These are phyloP conservation scores for Colostygia pectinataria DNA, from an alignment of 2,888 invertebrate genomes.

Conservation along the genomic window DNA sequence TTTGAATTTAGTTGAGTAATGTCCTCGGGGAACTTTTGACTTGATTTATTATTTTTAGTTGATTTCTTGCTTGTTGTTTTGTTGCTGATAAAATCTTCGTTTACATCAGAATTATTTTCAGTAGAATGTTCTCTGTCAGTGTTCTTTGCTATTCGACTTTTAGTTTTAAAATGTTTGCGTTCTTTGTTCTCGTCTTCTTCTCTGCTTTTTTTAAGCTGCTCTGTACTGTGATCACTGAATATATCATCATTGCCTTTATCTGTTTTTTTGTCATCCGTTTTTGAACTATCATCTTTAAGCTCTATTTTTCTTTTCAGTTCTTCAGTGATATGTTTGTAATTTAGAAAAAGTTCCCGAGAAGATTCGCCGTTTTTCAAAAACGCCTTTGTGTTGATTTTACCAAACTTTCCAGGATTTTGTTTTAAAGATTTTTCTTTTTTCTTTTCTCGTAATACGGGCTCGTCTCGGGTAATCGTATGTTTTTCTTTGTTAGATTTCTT, in stretches of 20 bases:
- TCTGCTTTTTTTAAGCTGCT: slow-evolving; percentile 6
- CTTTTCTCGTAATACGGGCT: not conserved
- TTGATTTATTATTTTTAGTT: not conserved
- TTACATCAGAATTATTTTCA: not conserved
- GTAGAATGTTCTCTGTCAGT: not conserved
- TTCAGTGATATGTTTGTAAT: slow-evolving; percentile 38
- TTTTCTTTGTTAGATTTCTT: slow-evolving; percentile 18
- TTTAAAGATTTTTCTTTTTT: not conserved
- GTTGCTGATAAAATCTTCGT: slow-evolving; percentile 2
- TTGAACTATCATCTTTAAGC: not conserved
- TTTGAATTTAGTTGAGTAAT: not conserved
- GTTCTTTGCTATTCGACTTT: not conserved
- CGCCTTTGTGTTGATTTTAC: slow-evolving; percentile 24
- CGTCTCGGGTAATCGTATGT: slow-evolving; percentile 2
- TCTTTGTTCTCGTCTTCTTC: slow-evolving; percentile 3
- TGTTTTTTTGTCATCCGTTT: slow-evolving; percentile 2
- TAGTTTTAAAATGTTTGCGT: not conserved
- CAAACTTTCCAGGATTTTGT: slow-evolving; percentile 7
- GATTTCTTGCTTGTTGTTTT: not conserved
- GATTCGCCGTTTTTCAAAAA: slow-evolving; percentile 26
- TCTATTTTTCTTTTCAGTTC: slow-evolving; percentile 13
- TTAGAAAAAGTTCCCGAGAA: slow-evolving; percentile 34
- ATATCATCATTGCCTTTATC: not conserved
- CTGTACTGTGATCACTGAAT: slow-evolving; percentile 3
- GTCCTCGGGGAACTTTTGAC: not conserved